Conservation (phyloP, 2,797 vertebrate species). For the Rhadinocentrus ornatus region DNA sequence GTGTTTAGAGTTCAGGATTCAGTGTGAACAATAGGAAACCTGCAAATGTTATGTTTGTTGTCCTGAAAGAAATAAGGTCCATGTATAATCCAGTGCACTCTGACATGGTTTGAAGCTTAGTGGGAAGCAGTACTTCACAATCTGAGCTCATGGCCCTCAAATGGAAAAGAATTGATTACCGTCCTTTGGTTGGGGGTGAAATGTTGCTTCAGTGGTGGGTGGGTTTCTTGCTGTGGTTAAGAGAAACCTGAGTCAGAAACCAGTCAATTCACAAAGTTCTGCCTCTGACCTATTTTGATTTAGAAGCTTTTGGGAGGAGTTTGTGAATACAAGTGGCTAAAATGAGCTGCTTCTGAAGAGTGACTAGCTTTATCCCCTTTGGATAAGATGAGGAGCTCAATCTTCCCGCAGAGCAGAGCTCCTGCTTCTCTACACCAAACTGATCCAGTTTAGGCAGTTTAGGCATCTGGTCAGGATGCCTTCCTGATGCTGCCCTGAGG, state of each 20-base stretch:
- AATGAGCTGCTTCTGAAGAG: no score
- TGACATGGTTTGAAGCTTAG: not conserved
- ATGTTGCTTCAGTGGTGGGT: no score
- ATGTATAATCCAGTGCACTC: not conserved
- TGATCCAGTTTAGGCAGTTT: not conserved
- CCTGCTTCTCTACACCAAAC: not conserved
- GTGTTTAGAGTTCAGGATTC: no score
- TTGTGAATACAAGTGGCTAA: not conserved
- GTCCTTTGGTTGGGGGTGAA: no score
- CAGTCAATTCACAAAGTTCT: not conserved
- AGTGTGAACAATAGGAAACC: no score
- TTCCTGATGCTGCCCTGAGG: not conserved
- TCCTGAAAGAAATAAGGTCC: no score
- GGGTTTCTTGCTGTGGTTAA: not conserved
- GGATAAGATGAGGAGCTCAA: not conserved
- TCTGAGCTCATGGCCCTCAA: not conserved
- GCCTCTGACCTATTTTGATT: no score
- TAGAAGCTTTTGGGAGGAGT: not conserved
- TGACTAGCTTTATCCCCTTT: not conserved
- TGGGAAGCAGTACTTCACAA: not conserved
- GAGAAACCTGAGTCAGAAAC: not conserved
- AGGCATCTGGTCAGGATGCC: not conserved
- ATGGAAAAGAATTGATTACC: not conserved
- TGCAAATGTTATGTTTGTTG: no score
- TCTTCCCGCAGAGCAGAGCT: not conserved